These are phyloP conservation scores for Conus ventricosus DNA, from an alignment of 1,140 invertebrate species.

Conservation along the genomic window DNA sequence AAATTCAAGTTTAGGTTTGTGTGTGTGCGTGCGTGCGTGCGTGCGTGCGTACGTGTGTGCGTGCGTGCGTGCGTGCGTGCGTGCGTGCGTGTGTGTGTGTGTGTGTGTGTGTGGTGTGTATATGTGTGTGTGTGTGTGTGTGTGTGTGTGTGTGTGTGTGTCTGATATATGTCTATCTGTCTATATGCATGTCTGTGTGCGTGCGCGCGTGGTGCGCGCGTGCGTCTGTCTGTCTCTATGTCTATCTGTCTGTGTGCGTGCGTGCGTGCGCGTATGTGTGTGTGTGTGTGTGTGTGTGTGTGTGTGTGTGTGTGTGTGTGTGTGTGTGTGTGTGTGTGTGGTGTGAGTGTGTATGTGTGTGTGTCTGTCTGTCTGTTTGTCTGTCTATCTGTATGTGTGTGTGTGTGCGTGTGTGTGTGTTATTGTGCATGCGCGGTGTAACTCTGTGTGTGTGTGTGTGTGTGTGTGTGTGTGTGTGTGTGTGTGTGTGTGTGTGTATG, in stretches of 20 bases:
- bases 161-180: background rate
- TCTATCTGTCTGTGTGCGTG: background rate
- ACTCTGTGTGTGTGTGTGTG: background rate
- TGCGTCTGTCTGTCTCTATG: too few species aligned
- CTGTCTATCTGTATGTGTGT: background rate
- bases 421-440: background rate
- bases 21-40: too few species aligned
- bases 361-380: background rate
- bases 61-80: too few species aligned
- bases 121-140: background rate
- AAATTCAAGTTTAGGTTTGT: background rate
- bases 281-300: background rate
- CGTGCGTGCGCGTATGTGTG: background rate
- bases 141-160: background rate
- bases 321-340: background rate
- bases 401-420: slow-evolving; percentile 9
- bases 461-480: background rate
- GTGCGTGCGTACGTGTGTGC: too few species aligned
- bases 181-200: too few species aligned
- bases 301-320: slow-evolving; percentile 11
- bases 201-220: too few species aligned
- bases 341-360: background rate
- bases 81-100: too few species aligned
- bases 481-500: background rate
- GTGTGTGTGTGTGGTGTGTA: too few species aligned